Evolutionary conservation across 2,113 vertebrate genomes (phyloP).

Genomic region (Oxyura jamaicensis): DNA sequence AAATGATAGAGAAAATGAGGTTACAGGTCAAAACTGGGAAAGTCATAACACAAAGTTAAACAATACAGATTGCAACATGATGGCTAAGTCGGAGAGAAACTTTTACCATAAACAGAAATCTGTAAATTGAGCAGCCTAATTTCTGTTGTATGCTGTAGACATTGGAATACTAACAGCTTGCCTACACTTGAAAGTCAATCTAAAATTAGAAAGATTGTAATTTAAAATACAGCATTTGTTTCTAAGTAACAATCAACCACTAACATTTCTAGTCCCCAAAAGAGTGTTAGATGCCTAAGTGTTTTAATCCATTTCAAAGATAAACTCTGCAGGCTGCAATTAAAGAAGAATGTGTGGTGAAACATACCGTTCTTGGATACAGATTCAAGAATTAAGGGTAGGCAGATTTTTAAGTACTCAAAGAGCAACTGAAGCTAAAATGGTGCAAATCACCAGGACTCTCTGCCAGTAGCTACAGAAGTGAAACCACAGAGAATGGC

Average conservation of each 20-base stretch:
- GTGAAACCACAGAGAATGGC: neutral
- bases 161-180: slow-evolving; percentile 30
- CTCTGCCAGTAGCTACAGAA: neutral
- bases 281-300: neutral
- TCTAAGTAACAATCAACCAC: slow-evolving; percentile 18
- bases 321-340: neutral
- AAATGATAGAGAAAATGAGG: neutral
- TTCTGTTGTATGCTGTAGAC: neutral
- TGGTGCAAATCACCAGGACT: neutral
- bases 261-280: slow-evolving; percentile 4
- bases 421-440: neutral
- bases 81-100: neutral
- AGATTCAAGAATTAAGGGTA: neutral
- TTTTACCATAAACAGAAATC: neutral
- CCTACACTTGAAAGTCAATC: slow-evolving; percentile 31
- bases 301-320: neutral
- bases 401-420: neutral
- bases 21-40: neutral
- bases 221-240: slow-evolving; percentile 5
- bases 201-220: slow-evolving; percentile 10
- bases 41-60: neutral
- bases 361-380: neutral
- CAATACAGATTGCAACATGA: neutral
- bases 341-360: neutral
- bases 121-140: neutral